Evolutionary conservation across 2,888 invertebrate species (phyloP).

Genomic region (Drosophila mercatorum): DNA sequence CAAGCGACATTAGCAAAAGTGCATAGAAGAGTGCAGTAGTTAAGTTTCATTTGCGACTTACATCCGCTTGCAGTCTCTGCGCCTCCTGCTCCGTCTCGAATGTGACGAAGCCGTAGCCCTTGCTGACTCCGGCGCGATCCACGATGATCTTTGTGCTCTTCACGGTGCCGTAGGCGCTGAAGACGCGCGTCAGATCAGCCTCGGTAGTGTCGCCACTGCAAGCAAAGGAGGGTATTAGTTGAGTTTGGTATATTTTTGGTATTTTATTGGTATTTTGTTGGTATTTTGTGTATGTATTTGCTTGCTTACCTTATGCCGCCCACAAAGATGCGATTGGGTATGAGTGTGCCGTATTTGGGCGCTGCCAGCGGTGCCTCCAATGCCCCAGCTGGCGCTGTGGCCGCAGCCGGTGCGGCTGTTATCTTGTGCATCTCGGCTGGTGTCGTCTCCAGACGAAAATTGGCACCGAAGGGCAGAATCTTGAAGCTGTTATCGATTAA

Average conservation of each 20-base stretch:
- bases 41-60: slow-evolving; percentile 81
- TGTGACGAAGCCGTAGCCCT: slow-evolving; percentile 90
- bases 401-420: slow-evolving; percentile 80
- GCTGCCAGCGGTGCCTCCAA: slow-evolving; percentile 85
- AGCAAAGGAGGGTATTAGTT: background rate
- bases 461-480: slow-evolving; percentile 82
- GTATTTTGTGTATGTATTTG: background rate
- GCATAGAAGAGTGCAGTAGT: slow-evolving; percentile 31
- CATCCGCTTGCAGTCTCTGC: slow-evolving; percentile 89
- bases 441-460: slow-evolving; percentile 82
- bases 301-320: slow-evolving; percentile 92
- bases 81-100: slow-evolving; percentile 96
- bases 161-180: slow-evolving; percentile 94
- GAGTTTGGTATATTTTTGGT: background rate
- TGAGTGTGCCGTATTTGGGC: slow-evolving; percentile 91
- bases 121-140: slow-evolving; percentile 97
- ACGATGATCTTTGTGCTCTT: slow-evolving; percentile 97
- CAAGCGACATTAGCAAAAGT: slow-evolving; percentile 61
- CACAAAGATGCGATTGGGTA: slow-evolving; percentile 98
- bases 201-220: slow-evolving; percentile 93
- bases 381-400: slow-evolving; percentile 79
- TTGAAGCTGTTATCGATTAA: slow-evolving; percentile 70
- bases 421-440: slow-evolving; percentile 83
- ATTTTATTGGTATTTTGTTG: background rate
- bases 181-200: slow-evolving; percentile 95